Evolutionary conservation across 2,888 invertebrate species (phyloP).

Genomic region (Xiphydria camelus): DNA sequence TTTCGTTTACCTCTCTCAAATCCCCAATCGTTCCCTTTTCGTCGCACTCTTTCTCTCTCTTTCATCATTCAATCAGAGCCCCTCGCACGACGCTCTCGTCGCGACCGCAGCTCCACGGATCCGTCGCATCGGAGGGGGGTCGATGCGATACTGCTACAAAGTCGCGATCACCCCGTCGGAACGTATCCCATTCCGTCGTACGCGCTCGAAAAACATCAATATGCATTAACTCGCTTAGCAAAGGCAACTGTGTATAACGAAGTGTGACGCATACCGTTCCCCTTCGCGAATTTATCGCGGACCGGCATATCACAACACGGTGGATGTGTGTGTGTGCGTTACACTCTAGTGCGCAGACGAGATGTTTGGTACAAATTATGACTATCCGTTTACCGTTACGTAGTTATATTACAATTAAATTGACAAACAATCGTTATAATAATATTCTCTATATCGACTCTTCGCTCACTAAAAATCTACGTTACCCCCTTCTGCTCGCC

Average conservation of each 20-base stretch:
- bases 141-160: conserved; percentile 17
- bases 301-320: too few species aligned
- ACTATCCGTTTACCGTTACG: conserved; percentile 28
- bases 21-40: too few species aligned
- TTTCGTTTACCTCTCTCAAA: too few species aligned
- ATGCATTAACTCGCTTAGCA: conserved; percentile 9
- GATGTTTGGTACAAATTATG: conserved; percentile 25
- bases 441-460: conserved; percentile 36
- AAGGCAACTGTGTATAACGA: conserved; percentile 40
- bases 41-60: too few species aligned
- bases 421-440: conserved; percentile 37
- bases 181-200: too few species aligned
- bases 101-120: conserved; percentile 16
- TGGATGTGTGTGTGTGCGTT: too few species aligned
- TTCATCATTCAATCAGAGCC: conserved; percentile 17
- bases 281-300: too few species aligned
- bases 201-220: conserved; percentile 5
- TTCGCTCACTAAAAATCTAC: conserved; percentile 36
- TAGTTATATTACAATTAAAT: conserved; percentile 42
- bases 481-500: conserved; percentile 1
- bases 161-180: too few species aligned
- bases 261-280: too few species aligned
- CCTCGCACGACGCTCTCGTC: conserved; percentile 20
- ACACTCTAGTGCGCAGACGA: conserved; percentile 26
- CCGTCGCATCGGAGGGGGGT: conserved; percentile 10